phyloP scores from a whole-genome alignment of 2,797 vertebrate genomes.

The Alosa sapidissima region DNA sequence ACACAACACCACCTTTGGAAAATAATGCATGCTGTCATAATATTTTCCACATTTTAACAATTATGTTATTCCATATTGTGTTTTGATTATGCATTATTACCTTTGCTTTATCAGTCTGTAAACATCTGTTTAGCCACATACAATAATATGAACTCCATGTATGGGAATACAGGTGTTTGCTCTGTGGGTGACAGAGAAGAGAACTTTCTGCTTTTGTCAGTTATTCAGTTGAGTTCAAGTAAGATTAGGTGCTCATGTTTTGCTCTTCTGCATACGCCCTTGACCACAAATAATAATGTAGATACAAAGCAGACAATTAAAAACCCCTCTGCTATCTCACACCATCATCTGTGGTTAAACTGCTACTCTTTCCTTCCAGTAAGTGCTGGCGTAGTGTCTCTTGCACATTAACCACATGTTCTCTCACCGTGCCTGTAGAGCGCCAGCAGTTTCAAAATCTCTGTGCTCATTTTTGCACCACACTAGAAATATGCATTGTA shows the following conservation, averaged over 20 bases:
- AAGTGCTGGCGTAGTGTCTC: slow-evolving; percentile 27
- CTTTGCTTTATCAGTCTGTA: no score
- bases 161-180: neutral
- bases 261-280: neutral
- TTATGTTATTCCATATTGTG: no score
- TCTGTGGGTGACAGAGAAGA: neutral
- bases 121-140: no score
- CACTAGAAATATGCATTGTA: no score
- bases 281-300: slow-evolving; percentile 36
- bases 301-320: slow-evolving; percentile 1
- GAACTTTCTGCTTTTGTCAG: neutral
- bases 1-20: no score
- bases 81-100: neutral
- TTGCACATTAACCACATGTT: slow-evolving; percentile 38
- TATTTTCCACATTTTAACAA: no score
- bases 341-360: slow-evolving; percentile 47
- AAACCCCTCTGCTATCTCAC: slow-evolving; percentile 32
- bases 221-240: neutral
- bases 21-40: no score
- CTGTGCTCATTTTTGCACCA: no score
- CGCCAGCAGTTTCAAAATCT: no score
- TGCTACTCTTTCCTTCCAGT: slow-evolving; percentile 40
- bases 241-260: neutral
- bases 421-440: slow-evolving; percentile 22
- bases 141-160: no score